Percentiles rank a stretch among this genome's conserved stretches.
phyloP scores from a whole-genome alignment of 2,113 vertebrate genomes.

The Crotalus tigris region DNA sequence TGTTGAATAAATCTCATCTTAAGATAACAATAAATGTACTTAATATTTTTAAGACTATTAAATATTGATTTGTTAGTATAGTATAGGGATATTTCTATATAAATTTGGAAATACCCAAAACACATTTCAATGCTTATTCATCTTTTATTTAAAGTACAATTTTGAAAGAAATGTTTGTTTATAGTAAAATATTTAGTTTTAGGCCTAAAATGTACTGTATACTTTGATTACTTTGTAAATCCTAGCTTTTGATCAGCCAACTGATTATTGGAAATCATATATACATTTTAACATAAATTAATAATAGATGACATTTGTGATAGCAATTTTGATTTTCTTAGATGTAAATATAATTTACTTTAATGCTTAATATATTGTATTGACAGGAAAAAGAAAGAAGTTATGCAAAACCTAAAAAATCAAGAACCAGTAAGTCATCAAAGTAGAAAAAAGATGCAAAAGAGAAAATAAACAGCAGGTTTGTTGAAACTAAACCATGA shows the following conservation, averaged over 20 bases:
- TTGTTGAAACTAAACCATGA: slow-evolving; percentile 3
- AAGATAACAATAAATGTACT: neutral
- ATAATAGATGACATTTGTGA: slow-evolving; percentile 7
- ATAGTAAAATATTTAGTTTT: neutral
- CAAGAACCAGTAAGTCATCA: slow-evolving; percentile 45
- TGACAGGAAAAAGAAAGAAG: slow-evolving; percentile 65
- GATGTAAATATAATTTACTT: neutral
- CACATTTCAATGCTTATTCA: neutral
- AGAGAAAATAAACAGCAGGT: slow-evolving; percentile 70
- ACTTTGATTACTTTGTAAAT: neutral
- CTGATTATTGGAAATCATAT: neutral
- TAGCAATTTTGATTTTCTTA: slow-evolving; percentile 1
- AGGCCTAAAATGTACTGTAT: neutral
- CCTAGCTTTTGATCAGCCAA: slow-evolving; percentile 17
- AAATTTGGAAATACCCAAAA: neutral
- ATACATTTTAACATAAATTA: neutral
- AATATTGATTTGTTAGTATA: neutral
- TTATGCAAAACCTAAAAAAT: slow-evolving; percentile 65
- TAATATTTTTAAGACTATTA: neutral
- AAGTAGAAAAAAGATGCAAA: slow-evolving; percentile 58
- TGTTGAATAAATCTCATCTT: neutral
- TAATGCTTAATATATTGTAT: slow-evolving; percentile 30
- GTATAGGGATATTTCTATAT: neutral
- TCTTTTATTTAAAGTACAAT: neutral
- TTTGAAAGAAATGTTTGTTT: neutral